These are phyloP conservation scores for Onychomys leucogaster DNA, from an alignment of 2,797 vertebrate species.

Conservation along the genomic window DNA sequence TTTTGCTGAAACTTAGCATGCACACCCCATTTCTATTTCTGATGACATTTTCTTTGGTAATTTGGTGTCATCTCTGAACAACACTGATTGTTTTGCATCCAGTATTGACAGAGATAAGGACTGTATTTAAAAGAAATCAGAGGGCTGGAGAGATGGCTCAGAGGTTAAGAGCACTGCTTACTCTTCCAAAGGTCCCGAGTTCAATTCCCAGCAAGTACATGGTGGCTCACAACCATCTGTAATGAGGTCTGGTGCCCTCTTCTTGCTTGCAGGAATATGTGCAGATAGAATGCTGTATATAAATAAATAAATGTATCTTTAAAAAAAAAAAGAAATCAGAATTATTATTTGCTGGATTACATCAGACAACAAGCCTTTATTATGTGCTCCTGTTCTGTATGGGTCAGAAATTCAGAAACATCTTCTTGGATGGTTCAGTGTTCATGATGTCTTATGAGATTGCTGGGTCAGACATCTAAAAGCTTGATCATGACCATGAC, in stretches of 20 bases:
- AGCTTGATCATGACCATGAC: background rate
- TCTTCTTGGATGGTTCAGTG: background rate
- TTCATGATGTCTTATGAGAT: background rate
- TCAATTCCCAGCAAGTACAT: too few relatives aligned
- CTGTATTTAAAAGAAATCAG: too few relatives aligned
- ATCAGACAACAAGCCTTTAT: background rate
- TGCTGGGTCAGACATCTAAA: background rate
- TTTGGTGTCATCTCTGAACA: background rate
- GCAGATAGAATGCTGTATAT: too few relatives aligned
- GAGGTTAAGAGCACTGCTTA: too few relatives aligned
- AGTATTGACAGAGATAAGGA: background rate
- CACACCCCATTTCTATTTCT: background rate
- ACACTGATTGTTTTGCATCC: background rate
- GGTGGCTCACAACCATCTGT: too few relatives aligned
- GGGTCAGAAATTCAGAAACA: background rate
- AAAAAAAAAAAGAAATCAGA: too few relatives aligned
- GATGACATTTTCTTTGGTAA: background rate
- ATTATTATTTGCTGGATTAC: background rate
- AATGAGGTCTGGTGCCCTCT: too few relatives aligned
- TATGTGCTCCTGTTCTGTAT: background rate
- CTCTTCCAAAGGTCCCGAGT: too few relatives aligned
- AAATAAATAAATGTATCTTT: too few relatives aligned
- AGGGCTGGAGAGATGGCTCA: too few relatives aligned
- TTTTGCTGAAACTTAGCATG: background rate
- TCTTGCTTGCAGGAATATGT: too few relatives aligned